Evolutionary conservation across 2,113 vertebrate genomes (phyloP), one percentile per base, ranked within the genome.

Genomic region (Eupsittula cactorum): DNA sequence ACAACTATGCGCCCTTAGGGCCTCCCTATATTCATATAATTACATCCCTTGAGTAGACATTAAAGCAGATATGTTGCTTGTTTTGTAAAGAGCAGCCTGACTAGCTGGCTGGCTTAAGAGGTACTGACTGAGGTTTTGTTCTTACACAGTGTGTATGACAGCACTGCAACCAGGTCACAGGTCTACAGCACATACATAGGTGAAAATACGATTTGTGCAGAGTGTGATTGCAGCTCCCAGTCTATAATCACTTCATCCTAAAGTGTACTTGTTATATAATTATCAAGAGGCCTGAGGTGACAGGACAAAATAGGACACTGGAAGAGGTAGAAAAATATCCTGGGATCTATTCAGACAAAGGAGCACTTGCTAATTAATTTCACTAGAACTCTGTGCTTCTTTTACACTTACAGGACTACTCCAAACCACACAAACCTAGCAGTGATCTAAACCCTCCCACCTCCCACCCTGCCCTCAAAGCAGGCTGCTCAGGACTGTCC

Each of bases 241-340:
- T 68, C 90, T 93, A 85, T 89, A 69, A 82, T 95, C 93, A 96
- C 93, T 96, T 96, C 88, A 89, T 90, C 71, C 90, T 83, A 44
- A 96, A 95, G 84, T 91, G 92, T 73, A 76, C 88, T 87, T 96
- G 94, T 96, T 95, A 95, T 81, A 88, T 88, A 95, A 96, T 97
- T 97, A 96, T 93, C 93, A 79, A 76, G 77, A 88, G 39, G 65
- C 79, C 65, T 73, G 33, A n/a, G 49, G 78, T 88, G 64, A 52
- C 44, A 77, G 90, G 79, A 62, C 68, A 96, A 86, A 97, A 91
- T 75, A 73, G 92, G 88, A 95, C 57, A 55, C 86, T 96, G 74
- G 71, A 83, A 79, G 82, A 94, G 27, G 68, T 75, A 59, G 83
- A 42, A 83, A 92, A 96, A 91, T 89, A 44, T 89, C 70, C 82